Evolutionary conservation across 2,113 vertebrate genomes (phyloP).

Genomic region (Brachyhypopomus occidentalis): DNA sequence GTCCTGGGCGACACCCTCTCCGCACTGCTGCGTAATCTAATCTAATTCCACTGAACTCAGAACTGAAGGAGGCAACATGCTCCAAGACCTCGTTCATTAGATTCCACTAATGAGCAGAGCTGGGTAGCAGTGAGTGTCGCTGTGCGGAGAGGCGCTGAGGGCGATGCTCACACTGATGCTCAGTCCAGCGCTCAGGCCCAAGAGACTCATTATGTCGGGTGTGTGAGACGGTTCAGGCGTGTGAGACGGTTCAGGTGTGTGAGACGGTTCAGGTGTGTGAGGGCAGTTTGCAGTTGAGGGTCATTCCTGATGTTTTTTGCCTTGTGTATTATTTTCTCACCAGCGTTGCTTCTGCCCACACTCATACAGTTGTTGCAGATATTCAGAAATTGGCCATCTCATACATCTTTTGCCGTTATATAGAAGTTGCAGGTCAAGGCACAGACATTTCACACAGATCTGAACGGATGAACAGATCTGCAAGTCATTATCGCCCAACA

Average conservation of each 20-base stretch:
- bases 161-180: background rate
- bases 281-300: background rate
- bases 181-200: background rate
- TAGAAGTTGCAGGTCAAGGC: background rate
- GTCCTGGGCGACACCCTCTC: constrained; percentile 46
- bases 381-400: too few species aligned
- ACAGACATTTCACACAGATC: background rate
- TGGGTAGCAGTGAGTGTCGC: constrained; percentile 15
- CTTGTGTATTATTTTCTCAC: background rate
- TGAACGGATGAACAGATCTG: background rate
- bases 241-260: background rate
- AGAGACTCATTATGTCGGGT: background rate
- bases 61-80: constrained; percentile 25
- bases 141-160: background rate
- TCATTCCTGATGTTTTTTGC: too few species aligned
- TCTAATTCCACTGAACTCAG: constrained; percentile 42
- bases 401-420: too few species aligned
- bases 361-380: too few species aligned
- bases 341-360: background rate
- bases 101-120: constrained; percentile 41
- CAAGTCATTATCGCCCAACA: too few species aligned
- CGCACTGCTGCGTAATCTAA: constrained; percentile 48
- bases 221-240: background rate
- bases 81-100: constrained; percentile 22
- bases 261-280: background rate